Base-by-base conservation (phyloP, 92 coral and sea anemone genomes). In the Phymanthus crucifer region DNA sequence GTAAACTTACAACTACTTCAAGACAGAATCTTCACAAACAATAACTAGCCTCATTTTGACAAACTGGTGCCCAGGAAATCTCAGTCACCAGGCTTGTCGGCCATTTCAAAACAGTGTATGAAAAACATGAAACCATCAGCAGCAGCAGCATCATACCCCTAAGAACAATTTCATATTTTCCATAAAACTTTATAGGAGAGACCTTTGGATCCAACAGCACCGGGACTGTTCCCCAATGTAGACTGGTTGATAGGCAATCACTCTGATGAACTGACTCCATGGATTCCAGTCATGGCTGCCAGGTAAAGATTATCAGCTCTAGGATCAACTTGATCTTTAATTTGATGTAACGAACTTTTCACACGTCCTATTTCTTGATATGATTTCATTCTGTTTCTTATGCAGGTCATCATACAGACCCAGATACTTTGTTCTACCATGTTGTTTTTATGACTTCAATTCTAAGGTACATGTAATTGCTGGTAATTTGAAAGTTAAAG, bases 211-310 rank as follows among this genome's bases (percentile, higher is more conserved):
- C 99, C 99, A 75, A 91, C 98, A 12, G 75, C 33, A 72, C 33
- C 87, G 31, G 69, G 81, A 45, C 83, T 94, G 56, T 95, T 83
- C 75, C 92, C 97, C 31, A 90, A 91, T 40, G 85, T 84, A 36
- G 99, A 95, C 46, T 95, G 99, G 99, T 70, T 95, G 80, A 95
- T 95, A 56, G 99, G 99, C 17, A 95, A 95, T 78, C 99, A 95
- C 71, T 95, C 99, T 17, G 99, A 95, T 84, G 99, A 95, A 70
- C 85, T 95, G 7, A 95, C 99, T 8, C 99, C 99, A 16, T 95
- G 99, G 99, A 87, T 95, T 72, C 99, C 99, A 0, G 98, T 95
- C 48, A 95, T 95, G 74, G 96, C 98, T 40, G 98, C 98, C 68
- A 91, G 98, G 98, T 93, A 43, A 43, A 43, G 48, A 43, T 43